Percentiles rank a stretch among this genome's conserved stretches.
Evolutionary conservation across 2,113 vertebrate genomes (phyloP).

Genomic region (Campylorhamphus procurvoides): DNA sequence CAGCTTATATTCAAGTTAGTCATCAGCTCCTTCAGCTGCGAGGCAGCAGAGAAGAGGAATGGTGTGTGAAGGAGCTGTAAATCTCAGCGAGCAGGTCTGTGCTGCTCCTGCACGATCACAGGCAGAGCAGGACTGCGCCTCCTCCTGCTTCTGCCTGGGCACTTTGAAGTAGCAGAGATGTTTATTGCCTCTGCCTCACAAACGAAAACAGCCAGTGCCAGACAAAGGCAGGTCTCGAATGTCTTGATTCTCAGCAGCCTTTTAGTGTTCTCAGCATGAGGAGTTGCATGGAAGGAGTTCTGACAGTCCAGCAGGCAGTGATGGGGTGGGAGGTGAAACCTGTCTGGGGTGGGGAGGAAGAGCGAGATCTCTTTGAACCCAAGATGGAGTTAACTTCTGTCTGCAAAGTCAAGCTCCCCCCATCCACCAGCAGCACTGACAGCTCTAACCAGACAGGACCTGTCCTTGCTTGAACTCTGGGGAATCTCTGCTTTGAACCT

Average conservation of each 20-base stretch:
- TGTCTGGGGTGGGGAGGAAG: not conserved
- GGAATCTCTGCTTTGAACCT: not conserved
- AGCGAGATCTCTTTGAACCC: not conserved
- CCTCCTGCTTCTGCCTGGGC: not conserved
- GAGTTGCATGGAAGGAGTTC: not conserved
- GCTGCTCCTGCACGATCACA: not conserved
- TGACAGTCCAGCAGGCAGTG: not conserved
- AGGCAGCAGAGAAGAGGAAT: slow-evolving; percentile 51
- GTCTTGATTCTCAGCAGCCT: not conserved
- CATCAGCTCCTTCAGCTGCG: slow-evolving; percentile 48
- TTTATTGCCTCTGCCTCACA: not conserved
- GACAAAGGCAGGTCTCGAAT: not conserved
- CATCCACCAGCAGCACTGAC: not conserved
- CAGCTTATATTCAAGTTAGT: slow-evolving; percentile 50
- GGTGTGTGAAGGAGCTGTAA: slow-evolving; percentile 54
- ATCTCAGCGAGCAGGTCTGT: not conserved
- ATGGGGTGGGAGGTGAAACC: not conserved
- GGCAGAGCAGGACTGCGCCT: not conserved
- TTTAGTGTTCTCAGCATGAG: not conserved
- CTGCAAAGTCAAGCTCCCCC: not conserved
- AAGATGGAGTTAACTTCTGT: not conserved
- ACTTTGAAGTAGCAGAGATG: not conserved
- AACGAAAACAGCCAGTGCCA: not conserved
- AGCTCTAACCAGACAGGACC: not conserved
- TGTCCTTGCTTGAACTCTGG: not conserved